Conservation (phyloP, 2,113 vertebrate genomes). For the Channa argus region DNA sequence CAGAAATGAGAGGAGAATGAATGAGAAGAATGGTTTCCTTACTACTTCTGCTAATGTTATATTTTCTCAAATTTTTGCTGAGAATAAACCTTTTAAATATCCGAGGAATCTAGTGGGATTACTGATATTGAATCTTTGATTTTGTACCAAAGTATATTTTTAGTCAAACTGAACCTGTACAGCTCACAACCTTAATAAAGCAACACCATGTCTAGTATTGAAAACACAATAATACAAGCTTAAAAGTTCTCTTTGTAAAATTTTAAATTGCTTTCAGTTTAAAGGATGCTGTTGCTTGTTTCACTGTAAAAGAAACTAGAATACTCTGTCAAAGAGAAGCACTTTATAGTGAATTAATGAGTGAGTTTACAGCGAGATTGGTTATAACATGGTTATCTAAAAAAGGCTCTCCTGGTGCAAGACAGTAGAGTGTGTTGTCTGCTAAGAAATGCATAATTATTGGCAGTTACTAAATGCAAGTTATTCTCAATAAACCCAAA, state of each 20-base stretch:
- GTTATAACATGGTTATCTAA: no score
- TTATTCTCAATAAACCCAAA: no score
- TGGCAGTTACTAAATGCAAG: no score
- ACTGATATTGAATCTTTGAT: slow-evolving; percentile 37
- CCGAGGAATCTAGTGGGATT: slow-evolving; percentile 20
- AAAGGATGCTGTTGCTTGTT: slow-evolving; percentile 17
- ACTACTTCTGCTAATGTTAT: slow-evolving; percentile 18
- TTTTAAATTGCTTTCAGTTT: not conserved
- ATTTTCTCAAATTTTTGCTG: slow-evolving; percentile 37
- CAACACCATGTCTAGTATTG: not conserved
- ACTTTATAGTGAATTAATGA: no score
- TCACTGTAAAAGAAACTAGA: slow-evolving; percentile 52
- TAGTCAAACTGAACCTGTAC: slow-evolving; percentile 41
- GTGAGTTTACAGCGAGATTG: no score
- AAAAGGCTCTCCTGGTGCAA: no score
- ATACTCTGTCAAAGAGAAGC: no score
- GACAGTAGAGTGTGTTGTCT: no score
- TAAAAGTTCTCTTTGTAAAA: slow-evolving; percentile 13
- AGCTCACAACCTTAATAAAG: slow-evolving; percentile 37
- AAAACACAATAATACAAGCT: slow-evolving; percentile 6
- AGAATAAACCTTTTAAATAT: slow-evolving; percentile 31
- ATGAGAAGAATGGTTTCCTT: not conserved
- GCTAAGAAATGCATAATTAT: no score
- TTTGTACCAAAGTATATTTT: slow-evolving; percentile 70
- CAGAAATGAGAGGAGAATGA: not conserved